Evolutionary conservation across 2,888 invertebrate genomes (phyloP).

Genomic region (Heliconius sara): DNA sequence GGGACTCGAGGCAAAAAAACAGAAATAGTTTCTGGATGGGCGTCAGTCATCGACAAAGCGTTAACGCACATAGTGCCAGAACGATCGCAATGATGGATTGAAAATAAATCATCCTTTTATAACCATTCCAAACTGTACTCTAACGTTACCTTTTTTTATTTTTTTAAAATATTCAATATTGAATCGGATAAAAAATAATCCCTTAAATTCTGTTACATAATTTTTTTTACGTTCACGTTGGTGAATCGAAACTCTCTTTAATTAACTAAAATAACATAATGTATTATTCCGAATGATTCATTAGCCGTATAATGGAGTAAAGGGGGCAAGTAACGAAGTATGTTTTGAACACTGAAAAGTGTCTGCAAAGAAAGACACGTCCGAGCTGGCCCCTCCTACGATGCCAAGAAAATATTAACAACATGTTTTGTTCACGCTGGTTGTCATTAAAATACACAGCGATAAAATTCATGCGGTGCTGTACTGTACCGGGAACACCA

Average conservation of each 20-base stretch:
- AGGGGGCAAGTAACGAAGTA: conserved; percentile 9
- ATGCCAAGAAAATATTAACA: conserved; percentile 18
- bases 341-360: not conserved
- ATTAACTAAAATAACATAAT: not conserved
- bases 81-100: conserved; percentile 56
- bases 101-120: conserved; percentile 63
- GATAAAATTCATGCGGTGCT: conserved; percentile 30
- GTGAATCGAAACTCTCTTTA: not conserved
- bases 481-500: conserved; percentile 33
- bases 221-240: not conserved
- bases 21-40: conserved; percentile 49
- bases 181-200: conserved; percentile 4
- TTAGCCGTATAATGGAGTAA: not conserved
- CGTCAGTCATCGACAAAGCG: conserved; percentile 55
- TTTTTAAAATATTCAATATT: conserved; percentile 6
- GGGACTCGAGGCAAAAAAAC: conserved; percentile 47
- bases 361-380: not conserved
- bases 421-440: conserved; percentile 10
- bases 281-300: not conserved
- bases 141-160: conserved; percentile 20
- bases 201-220: not conserved
- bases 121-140: conserved; percentile 17
- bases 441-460: conserved; percentile 24
- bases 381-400: not conserved
- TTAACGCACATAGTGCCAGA: conserved; percentile 50